Percentiles rank a stretch among this genome's conserved stretches.
Conservation (phyloP, 2,797 vertebrate genomes). For the Astyanax mexicanus region DNA sequence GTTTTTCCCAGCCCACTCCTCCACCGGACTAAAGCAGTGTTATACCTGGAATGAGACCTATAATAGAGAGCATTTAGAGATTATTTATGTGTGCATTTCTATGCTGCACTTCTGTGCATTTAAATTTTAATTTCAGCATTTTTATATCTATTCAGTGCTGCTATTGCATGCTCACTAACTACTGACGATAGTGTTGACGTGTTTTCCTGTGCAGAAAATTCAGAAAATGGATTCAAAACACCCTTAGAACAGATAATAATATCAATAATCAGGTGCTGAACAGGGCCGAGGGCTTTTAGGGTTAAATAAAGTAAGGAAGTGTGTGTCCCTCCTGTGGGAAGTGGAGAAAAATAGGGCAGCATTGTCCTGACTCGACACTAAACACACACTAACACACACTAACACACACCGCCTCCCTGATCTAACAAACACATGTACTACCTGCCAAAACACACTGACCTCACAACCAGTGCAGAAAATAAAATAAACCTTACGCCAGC, state of each 20-base stretch:
- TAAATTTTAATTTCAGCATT: too few relatives aligned
- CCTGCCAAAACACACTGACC: constrained; percentile 17
- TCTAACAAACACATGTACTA: constrained; percentile 36
- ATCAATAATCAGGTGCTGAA: background rate
- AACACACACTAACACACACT: too few relatives aligned
- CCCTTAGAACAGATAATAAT: background rate
- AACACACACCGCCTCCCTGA: constrained; percentile 40
- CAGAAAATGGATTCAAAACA: background rate
- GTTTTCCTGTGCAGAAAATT: background rate
- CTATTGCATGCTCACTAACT: background rate
- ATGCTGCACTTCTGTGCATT: background rate
- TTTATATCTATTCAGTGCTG: too few relatives aligned
- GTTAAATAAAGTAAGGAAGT: constrained; percentile 50
- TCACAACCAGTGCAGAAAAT: background rate
- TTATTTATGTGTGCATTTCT: too few relatives aligned
- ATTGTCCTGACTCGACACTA: constrained; percentile 46
- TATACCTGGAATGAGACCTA: too few relatives aligned
- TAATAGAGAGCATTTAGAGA: background rate
- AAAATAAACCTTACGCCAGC: too few relatives aligned
- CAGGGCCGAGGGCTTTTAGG: background rate
- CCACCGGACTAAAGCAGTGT: too few relatives aligned
- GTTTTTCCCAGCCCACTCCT: too few relatives aligned
- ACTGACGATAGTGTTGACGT: background rate
- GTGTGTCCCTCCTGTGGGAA: constrained; percentile 45
- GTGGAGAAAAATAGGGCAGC: constrained; percentile 35